phyloP scores from a whole-genome alignment of 2,113 vertebrate genomes.

The Corynorhinus townsendii region DNA sequence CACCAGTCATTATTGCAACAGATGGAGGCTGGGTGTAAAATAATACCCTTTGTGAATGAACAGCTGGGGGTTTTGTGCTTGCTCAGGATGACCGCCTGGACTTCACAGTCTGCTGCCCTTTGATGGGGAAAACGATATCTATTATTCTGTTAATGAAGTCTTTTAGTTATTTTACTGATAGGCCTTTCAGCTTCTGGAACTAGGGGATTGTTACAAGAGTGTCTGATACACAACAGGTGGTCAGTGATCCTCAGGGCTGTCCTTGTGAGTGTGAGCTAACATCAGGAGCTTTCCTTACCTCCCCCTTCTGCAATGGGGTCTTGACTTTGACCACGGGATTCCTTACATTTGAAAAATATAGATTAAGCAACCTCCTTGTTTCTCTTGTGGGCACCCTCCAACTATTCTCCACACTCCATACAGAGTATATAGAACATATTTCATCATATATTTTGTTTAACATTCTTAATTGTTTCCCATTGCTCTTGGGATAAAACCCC shows the following conservation, averaged over 20 bases:
- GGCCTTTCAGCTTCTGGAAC: not conserved
- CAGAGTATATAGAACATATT: not conserved
- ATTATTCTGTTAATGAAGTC: not conserved
- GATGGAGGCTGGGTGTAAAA: not conserved
- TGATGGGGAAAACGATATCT: not conserved
- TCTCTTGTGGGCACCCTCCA: not conserved
- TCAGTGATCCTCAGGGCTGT: not conserved
- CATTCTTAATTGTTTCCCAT: not conserved
- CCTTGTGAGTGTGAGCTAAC: accelerated
- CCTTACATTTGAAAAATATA: not conserved
- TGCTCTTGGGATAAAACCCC: not conserved
- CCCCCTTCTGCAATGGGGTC: accelerated
- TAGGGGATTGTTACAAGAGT: not conserved
- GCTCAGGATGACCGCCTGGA: not conserved
- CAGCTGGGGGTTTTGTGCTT: not conserved
- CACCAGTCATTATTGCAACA: not conserved
- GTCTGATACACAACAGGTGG: not conserved
- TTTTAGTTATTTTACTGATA: not conserved
- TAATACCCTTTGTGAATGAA: not conserved
- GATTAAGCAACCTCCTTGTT: not conserved
- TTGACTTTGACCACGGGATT: not conserved
- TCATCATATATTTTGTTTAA: not conserved
- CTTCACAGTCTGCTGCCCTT: not conserved
- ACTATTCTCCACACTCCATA: not conserved
- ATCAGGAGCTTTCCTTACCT: not conserved